Evolutionary conservation across 2,113 vertebrate genomes (phyloP).

Genomic region (Nibea coibor): DNA sequence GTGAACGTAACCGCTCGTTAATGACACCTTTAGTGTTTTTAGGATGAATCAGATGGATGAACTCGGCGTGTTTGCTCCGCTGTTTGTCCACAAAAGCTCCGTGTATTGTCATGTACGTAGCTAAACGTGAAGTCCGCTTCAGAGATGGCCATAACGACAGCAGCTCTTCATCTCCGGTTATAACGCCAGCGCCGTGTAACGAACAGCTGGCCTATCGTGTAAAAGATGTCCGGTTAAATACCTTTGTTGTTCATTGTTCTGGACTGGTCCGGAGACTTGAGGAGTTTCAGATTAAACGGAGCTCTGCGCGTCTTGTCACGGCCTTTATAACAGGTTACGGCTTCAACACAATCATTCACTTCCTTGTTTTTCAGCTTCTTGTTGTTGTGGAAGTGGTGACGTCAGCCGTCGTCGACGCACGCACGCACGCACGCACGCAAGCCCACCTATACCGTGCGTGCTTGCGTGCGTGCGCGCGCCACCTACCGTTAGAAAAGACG

Average conservation of each 20-base stretch:
- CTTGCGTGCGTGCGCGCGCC: slow-evolving; percentile 40
- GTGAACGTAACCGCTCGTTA: neutral
- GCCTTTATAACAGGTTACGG: slow-evolving; percentile 69
- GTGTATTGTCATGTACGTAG: slow-evolving; percentile 67
- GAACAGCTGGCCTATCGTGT: slow-evolving; percentile 30
- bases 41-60: neutral
- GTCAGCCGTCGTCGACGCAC: slow-evolving; percentile 68
- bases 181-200: slow-evolving; percentile 42
- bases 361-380: slow-evolving; percentile 86
- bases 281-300: slow-evolving; percentile 44
- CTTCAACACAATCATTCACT: slow-evolving; percentile 74
- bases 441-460: too few species aligned
- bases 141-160: slow-evolving; percentile 46
- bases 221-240: slow-evolving; percentile 47
- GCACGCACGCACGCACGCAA: neutral
- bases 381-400: slow-evolving; percentile 82
- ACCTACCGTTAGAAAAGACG: slow-evolving; percentile 12
- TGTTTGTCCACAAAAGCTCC: slow-evolving; percentile 27
- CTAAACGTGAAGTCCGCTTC: slow-evolving; percentile 60
- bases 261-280: slow-evolving; percentile 31
- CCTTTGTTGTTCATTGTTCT: slow-evolving; percentile 87
- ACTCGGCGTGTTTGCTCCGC: slow-evolving; percentile 18
- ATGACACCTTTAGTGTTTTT: neutral
- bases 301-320: slow-evolving; percentile 68
- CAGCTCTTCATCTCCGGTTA: slow-evolving; percentile 24